Conservation (phyloP, 1,140 invertebrate genomes). For the Apolygus lucorum region DNA sequence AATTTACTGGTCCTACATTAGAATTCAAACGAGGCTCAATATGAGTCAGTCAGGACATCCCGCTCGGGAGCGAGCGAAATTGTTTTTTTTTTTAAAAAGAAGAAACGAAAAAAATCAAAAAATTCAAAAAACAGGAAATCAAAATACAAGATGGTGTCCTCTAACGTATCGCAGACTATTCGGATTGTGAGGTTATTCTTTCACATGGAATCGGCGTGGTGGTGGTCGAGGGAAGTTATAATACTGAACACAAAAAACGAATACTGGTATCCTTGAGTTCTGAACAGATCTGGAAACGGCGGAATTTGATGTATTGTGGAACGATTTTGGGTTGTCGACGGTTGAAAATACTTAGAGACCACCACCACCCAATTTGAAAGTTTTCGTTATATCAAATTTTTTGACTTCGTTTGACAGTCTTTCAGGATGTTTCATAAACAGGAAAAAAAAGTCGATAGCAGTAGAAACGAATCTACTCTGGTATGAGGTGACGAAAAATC, state of each 20-base stretch:
- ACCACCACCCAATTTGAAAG: neutral
- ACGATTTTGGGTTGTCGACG: neutral
- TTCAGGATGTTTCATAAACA: neutral
- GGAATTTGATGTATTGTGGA: neutral
- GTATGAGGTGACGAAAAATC: neutral
- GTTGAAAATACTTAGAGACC: neutral
- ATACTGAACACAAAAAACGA: neutral
- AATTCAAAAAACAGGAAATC: neutral
- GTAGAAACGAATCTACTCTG: no score
- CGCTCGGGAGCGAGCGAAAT: conserved; percentile 3
- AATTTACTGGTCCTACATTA: neutral
- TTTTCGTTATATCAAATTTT: neutral
- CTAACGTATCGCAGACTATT: neutral
- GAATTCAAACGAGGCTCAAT: conserved; percentile 1
- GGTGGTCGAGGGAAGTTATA: neutral
- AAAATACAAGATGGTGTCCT: neutral
- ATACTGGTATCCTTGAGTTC: no score
- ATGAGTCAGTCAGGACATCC: conserved; percentile 1
- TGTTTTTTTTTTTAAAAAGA: neutral
- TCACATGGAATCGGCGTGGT: neutral
- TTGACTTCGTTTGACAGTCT: neutral
- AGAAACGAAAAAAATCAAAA: neutral
- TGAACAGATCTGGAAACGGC: no score
- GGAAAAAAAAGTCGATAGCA: neutral
- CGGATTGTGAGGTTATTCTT: neutral